Evolutionary conservation across 2,888 invertebrate species (phyloP), one percentile per base, ranked within the genome.

Genomic region (Diarsia mendica): DNA sequence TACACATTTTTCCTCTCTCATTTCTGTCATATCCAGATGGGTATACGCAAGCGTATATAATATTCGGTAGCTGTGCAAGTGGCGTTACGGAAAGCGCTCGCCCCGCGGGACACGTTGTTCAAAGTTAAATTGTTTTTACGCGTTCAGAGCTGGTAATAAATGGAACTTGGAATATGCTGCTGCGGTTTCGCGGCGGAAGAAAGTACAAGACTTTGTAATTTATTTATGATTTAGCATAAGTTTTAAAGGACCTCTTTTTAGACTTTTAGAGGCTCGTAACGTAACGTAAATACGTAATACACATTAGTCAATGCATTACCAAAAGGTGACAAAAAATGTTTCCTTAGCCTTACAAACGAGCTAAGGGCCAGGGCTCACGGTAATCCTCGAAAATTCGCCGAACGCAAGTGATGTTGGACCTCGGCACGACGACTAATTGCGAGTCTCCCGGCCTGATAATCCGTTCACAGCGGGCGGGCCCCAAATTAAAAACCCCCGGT

Each of bases 401-500:
- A 88, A 86, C 82, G 89, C 89, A 88, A 89, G 88, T 90, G 88
- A 89, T 89, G 90, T 86, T 85, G 89, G 90, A 90, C 91, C 92
- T 91, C 90, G 90, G 89, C 90, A 90, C 89, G 90, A 91, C 90
- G 92, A 94, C 96, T 96, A 95, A 96, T 96, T 96, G 95, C 94
- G 87, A 92, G 90, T 92, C 92, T 88, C 90, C 92, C 91, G 89
- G 90, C 88, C 91, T 90, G 93, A 93, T 96, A 96, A 96, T 96
- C 96, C 95, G 91, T 92, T 93, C 95, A 90, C 96, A 95, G 95
- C 95, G 92, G 96, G 96, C 92, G 95, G 94, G 92, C 91, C 91
- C 90, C 92, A 95, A 96, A 96, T 96, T 95, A 96, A 96, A 96
- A 96, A 94, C 91, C 94, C 94, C 95, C 91, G 90, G 89, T 92